Conservation (phyloP, 2,113 vertebrate genomes). For the Oncorhynchus kisutch region DNA sequence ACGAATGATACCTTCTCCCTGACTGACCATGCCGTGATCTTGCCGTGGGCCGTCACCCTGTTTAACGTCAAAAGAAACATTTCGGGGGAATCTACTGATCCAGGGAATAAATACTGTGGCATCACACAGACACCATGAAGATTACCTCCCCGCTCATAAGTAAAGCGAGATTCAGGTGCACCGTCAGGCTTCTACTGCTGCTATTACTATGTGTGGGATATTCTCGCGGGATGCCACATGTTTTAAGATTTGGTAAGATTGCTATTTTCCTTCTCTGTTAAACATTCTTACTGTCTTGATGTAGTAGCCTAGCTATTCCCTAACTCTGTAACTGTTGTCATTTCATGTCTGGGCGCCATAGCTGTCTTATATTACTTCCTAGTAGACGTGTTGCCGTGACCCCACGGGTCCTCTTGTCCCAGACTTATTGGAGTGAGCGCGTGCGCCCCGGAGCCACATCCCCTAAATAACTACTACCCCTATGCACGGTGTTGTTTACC, state of each 20-base stretch:
- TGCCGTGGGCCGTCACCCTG: conserved; percentile 72
- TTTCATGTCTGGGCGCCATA: neutral
- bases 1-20: conserved; percentile 70
- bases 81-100: conserved; percentile 81
- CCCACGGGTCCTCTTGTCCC: neutral
- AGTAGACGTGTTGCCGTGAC: conserved; percentile 25
- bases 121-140: conserved; percentile 88
- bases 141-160: conserved; percentile 83
- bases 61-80: conserved; percentile 73
- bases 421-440: neutral
- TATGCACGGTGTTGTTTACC: no score
- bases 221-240: conserved; percentile 94
- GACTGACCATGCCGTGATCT: conserved; percentile 95
- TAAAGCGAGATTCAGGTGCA: conserved; percentile 85
- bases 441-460: neutral
- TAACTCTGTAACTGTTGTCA: neutral
- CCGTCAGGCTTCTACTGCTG: conserved; percentile 84
- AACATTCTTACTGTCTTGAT: neutral
- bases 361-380: neutral
- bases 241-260: conserved; percentile 96
- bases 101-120: conserved; percentile 81
- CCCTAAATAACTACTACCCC: neutral
- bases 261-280: conserved; percentile 14
- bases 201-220: conserved; percentile 90
- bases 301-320: neutral